A percentile compares a stretch with the other conserved stretches of the same genome.
Evolutionary conservation across 2,888 invertebrate species (phyloP).

Genomic region (Acheta domesticus): DNA sequence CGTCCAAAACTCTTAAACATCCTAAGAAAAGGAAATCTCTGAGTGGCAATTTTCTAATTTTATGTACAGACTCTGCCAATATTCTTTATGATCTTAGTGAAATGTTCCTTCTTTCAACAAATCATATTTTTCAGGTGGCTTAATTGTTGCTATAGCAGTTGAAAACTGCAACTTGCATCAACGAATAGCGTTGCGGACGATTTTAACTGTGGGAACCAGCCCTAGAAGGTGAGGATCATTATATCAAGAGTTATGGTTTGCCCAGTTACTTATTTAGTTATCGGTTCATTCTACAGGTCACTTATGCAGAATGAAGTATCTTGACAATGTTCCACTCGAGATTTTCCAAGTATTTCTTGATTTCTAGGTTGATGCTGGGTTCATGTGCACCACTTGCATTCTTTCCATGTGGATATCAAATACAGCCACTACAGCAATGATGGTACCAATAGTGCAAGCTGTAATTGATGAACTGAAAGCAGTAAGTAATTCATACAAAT

Average conservation of each 20-base stretch:
- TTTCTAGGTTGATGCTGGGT: constrained; percentile 70
- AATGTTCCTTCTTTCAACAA: too few relatives aligned
- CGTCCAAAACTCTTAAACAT: too few relatives aligned
- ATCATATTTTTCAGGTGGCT: constrained; percentile 58
- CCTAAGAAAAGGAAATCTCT: too few relatives aligned
- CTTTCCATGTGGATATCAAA: constrained; percentile 97
- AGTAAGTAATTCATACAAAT: constrained; percentile 49
- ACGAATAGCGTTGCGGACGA: constrained; percentile 78
- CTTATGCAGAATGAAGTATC: too few relatives aligned
- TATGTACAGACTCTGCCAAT: too few relatives aligned
- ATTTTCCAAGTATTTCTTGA: too few relatives aligned
- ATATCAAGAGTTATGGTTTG: too few relatives aligned
- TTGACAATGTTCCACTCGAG: too few relatives aligned
- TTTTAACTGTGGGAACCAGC: constrained; percentile 72
- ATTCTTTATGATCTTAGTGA: too few relatives aligned
- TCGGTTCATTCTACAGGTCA: too few relatives aligned
- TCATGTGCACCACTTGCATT: constrained; percentile 86
- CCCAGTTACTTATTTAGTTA: too few relatives aligned
- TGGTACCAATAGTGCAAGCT: constrained; percentile 87
- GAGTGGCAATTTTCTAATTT: too few relatives aligned
- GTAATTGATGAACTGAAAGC: constrained; percentile 76
- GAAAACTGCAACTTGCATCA: constrained; percentile 87
- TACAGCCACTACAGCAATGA: constrained; percentile 90
- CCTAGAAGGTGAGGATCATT: constrained; percentile 57
- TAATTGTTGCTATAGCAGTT: constrained; percentile 86